phyloP scores from a whole-genome alignment of 2,113 vertebrate genomes.

The Chrysemys picta region DNA sequence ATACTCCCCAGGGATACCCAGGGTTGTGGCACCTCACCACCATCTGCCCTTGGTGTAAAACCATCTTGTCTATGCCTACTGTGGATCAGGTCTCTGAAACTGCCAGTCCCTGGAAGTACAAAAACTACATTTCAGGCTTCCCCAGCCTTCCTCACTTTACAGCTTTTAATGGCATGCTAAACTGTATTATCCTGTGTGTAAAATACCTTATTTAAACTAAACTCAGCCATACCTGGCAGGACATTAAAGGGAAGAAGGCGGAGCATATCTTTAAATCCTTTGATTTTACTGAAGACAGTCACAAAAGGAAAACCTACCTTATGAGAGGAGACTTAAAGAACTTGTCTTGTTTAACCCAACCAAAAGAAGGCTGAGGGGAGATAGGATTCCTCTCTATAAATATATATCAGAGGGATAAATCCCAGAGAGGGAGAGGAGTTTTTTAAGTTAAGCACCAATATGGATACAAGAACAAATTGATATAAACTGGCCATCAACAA shows the following conservation, averaged over 20 bases:
- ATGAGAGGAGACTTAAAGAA: not conserved
- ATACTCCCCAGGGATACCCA: not conserved
- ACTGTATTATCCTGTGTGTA: too few species aligned
- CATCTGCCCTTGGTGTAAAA: not conserved
- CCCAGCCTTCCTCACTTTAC: not conserved
- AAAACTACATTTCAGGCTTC: not conserved
- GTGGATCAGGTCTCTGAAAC: not conserved
- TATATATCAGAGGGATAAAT: not conserved
- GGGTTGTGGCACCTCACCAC: not conserved
- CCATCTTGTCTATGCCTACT: not conserved
- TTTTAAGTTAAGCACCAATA: not conserved
- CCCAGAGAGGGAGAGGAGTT: not conserved
- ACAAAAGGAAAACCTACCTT: too few species aligned
- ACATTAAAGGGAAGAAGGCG: too few species aligned
- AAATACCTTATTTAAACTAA: too few species aligned
- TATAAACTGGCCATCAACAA: not conserved
- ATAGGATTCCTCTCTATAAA: not conserved
- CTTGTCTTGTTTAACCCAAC: not conserved
- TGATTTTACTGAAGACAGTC: too few species aligned
- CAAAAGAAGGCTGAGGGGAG: not conserved
- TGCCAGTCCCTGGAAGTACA: not conserved
- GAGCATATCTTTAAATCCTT: too few species aligned
- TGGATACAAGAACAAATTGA: not conserved
- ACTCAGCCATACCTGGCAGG: too few species aligned
- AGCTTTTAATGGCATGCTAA: not conserved